A percentile compares a stretch with the other conserved stretches of the same genome.
Evolutionary conservation across 2,888 invertebrate genomes (phyloP).

Genomic region (Aphidius colemani): DNA sequence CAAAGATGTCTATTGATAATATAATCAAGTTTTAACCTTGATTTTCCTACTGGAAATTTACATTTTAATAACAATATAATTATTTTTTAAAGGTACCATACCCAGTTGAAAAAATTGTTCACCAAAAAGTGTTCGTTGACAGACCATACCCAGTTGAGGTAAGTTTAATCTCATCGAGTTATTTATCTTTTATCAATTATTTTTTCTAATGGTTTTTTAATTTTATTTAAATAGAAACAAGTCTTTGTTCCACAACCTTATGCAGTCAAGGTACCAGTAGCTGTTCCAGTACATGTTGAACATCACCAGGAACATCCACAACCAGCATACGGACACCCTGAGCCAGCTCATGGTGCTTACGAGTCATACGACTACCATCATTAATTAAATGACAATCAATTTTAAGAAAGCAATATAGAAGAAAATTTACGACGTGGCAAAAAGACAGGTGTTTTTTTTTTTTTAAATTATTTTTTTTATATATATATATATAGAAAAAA

Average conservation of each 20-base stretch:
- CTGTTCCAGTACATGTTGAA: slow-evolving; percentile 64
- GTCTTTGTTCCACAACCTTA: slow-evolving; percentile 57
- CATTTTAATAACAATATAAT: too few species aligned
- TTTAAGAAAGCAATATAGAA: background rate
- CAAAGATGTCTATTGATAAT: too few species aligned
- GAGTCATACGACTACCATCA: slow-evolving; percentile 27
- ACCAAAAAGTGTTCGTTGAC: slow-evolving; percentile 66
- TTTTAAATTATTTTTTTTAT: background rate
- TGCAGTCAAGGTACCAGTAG: slow-evolving; percentile 72
- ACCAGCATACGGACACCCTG: slow-evolving; percentile 32
- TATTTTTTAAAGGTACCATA: too few species aligned
- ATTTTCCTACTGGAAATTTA: too few species aligned
- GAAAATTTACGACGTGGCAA: background rate
- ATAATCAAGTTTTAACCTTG: too few species aligned
- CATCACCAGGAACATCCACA: slow-evolving; percentile 34
- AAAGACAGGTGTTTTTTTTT: slow-evolving; percentile 5
- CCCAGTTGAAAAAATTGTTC: slow-evolving; percentile 74
- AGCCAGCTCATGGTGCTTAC: slow-evolving; percentile 32
- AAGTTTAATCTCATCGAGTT: slow-evolving; percentile 40
- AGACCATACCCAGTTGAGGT: slow-evolving; percentile 71
- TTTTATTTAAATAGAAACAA: too few species aligned
- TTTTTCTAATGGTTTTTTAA: slow-evolving; percentile 40
- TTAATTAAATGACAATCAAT: slow-evolving; percentile 2
- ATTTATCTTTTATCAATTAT: too few species aligned
- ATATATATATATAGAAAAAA: slow-evolving; percentile 13